Conservation (phyloP, 2,113 vertebrate genomes). For the human region DNA sequence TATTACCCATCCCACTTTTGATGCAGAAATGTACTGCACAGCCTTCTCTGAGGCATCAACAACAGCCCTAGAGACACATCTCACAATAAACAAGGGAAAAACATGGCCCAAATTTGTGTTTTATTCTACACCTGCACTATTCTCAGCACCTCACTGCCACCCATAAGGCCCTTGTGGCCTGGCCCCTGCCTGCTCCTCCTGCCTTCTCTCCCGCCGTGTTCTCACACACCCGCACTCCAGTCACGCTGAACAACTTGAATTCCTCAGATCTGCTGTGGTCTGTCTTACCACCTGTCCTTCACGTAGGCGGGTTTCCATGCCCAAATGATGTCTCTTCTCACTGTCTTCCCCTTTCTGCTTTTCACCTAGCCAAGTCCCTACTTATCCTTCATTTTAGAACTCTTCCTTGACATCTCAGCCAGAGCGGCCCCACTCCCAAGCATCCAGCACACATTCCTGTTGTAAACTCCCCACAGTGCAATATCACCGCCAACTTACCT, state of each 20-base stretch:
- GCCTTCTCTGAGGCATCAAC: neutral
- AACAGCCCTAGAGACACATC: neutral
- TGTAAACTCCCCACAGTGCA: rapidly evolving
- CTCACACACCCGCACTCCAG: neutral
- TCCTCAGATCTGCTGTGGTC: rapidly evolving
- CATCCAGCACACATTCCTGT: rapidly evolving
- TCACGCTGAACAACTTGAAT: neutral
- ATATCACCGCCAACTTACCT: neutral
- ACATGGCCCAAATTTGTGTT: neutral
- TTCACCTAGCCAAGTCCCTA: no score
- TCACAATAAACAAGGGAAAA: neutral
- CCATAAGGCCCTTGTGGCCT: rapidly evolving
- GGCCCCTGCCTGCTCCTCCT: neutral
- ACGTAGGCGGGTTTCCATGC: no score
- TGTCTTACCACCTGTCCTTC: neutral
- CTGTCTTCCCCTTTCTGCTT: neutral
- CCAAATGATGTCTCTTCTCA: neutral
- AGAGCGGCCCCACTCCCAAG: neutral
- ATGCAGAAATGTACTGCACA: neutral
- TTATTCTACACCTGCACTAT: neutral
- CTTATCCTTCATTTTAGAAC: neutral
- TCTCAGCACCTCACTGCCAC: neutral
- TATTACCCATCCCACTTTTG: neutral
- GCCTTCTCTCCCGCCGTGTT: neutral
- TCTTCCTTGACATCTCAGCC: neutral